These are phyloP conservation scores for Cheilosia impressa DNA, from an alignment of 2,888 invertebrate species.

Conservation along the genomic window DNA sequence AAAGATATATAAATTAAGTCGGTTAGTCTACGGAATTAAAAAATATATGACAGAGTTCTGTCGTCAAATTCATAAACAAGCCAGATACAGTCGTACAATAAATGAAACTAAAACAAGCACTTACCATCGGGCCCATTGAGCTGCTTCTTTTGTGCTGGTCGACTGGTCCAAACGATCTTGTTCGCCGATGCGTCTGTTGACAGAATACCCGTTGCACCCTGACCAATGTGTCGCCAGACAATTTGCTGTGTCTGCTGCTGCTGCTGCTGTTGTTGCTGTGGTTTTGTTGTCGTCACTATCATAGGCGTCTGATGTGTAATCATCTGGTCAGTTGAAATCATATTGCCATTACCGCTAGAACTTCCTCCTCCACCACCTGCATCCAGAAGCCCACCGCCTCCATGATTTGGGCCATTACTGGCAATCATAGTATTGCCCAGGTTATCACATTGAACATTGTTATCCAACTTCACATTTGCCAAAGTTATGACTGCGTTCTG, in stretches of 20 bases:
- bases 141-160: constrained; percentile 80
- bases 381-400: constrained; percentile 43
- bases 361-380: constrained; percentile 64
- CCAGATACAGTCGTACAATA: no score
- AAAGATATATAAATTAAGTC: no score
- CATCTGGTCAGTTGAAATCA: constrained; percentile 74
- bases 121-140: constrained; percentile 82
- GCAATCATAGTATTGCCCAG: constrained; percentile 65
- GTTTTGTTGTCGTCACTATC: constrained; percentile 79
- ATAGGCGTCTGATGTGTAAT: constrained; percentile 77
- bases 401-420: constrained; percentile 67
- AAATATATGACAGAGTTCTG: no score
- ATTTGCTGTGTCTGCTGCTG: constrained; percentile 79
- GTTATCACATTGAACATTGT: constrained; percentile 76
- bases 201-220: constrained; percentile 78
- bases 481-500: constrained; percentile 80
- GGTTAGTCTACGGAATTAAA: no score
- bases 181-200: constrained; percentile 79
- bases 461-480: constrained; percentile 81
- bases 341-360: constrained; percentile 68
- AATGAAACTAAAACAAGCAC: constrained; percentile 16
- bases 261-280: constrained; percentile 78
- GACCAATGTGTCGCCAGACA: constrained; percentile 81
- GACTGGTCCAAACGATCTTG: constrained; percentile 81
- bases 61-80: neutral